Conservation (phyloP, 2,797 vertebrate species). For the Dermochelys coriacea region DNA sequence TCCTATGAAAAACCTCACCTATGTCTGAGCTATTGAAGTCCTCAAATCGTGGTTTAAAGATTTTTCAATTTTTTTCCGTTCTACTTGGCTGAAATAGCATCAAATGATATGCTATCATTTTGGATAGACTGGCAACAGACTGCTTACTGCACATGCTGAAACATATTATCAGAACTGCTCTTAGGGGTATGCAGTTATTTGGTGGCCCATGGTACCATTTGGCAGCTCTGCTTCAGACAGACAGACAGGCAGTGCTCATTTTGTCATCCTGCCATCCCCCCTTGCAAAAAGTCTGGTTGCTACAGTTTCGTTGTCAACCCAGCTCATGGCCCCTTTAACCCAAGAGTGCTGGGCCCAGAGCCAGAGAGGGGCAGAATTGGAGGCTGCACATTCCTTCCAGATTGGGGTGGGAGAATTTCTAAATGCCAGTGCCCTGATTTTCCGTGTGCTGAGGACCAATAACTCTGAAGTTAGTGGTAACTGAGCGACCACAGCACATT, state of each 20-base stretch:
- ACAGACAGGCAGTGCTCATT: neutral
- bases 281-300: no score
- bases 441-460: neutral
- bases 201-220: neutral
- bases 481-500: neutral
- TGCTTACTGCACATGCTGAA: neutral
- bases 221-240: neutral
- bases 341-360: no score
- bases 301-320: no score
- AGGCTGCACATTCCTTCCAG: neutral
- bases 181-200: neutral
- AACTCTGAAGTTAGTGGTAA: neutral
- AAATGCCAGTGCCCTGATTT: neutral
- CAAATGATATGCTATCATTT: neutral
- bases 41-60: no score
- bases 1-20: no score
- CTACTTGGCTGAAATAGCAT: neutral
- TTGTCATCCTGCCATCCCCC: neutral
- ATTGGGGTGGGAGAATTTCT: accelerated
- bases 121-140: neutral
- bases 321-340: no score
- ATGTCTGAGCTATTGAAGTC: no score
- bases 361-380: no score
- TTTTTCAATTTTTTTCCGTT: neutral
- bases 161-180: neutral